Evolutionary conservation across 2,888 invertebrate species (phyloP).

Genomic region (Sphinx pinastri): DNA sequence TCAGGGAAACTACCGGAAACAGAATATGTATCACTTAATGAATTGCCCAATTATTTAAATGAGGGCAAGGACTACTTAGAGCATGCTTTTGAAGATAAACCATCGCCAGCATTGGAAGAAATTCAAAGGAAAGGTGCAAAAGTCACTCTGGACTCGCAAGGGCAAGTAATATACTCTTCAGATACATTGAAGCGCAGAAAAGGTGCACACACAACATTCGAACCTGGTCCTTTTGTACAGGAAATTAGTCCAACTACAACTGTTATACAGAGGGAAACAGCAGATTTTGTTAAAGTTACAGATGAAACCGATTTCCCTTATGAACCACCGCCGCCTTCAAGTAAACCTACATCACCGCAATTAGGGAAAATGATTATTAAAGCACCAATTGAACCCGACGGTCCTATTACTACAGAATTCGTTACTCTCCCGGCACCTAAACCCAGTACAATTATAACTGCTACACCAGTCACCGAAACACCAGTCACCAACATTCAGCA

Average conservation of each 20-base stretch:
- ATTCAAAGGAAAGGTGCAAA: conserved; percentile 87
- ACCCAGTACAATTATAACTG: conserved; percentile 86
- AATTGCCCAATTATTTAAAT: conserved; percentile 85
- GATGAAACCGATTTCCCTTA: conserved; percentile 79
- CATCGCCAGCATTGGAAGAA: conserved; percentile 64
- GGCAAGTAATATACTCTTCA: conserved; percentile 94
- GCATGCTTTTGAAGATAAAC: conserved; percentile 62
- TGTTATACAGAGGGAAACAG: conserved; percentile 69
- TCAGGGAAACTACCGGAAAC: conserved; percentile 86
- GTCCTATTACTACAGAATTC: conserved; percentile 81
- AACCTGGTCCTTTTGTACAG: conserved; percentile 94
- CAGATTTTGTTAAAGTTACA: conserved; percentile 67
- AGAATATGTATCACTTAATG: conserved; percentile 92
- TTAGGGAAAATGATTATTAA: conserved; percentile 86
- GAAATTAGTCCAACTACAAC: conserved; percentile 77
- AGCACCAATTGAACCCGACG: conserved; percentile 77
- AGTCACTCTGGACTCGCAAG: conserved; percentile 92
- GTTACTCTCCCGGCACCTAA: conserved; percentile 82
- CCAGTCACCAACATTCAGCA: conserved; percentile 53
- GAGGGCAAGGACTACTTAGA: conserved; percentile 75
- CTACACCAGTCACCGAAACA: conserved; percentile 73
- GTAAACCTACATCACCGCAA: conserved; percentile 86
- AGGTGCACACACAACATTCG: conserved; percentile 93
- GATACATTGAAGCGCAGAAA: conserved; percentile 92
- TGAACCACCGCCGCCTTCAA: conserved; percentile 66